Percentiles rank a stretch among this genome's conserved stretches.
These are phyloP conservation scores for Epinotia nisella DNA, from an alignment of 2,888 invertebrate genomes.

Conservation along the genomic window DNA sequence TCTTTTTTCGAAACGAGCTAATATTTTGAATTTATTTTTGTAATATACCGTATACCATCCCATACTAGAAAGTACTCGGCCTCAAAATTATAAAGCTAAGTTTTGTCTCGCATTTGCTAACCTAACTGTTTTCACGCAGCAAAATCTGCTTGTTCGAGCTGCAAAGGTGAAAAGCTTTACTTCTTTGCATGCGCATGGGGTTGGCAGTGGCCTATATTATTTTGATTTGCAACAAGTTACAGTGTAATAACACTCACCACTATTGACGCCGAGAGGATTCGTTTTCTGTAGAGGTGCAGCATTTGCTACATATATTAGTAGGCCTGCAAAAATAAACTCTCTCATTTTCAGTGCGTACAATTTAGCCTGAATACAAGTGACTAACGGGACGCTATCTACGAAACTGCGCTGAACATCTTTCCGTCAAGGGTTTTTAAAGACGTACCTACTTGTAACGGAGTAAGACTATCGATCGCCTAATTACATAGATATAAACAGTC, in stretches of 20 bases:
- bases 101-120: too few species aligned
- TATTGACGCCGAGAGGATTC: constrained; percentile 30
- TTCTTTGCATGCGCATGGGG: too few species aligned
- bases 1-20: too few species aligned
- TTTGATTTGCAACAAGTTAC: too few species aligned
- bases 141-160: too few species aligned
- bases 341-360: constrained; percentile 17
- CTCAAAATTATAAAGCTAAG: too few species aligned
- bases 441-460: constrained; percentile 55
- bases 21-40: too few species aligned
- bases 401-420: constrained; percentile 43
- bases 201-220: too few species aligned
- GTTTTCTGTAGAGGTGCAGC: constrained; percentile 55
- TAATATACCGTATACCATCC: too few species aligned
- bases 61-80: too few species aligned
- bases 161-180: too few species aligned
- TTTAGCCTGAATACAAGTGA: constrained; percentile 19
- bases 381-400: constrained; percentile 30
- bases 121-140: too few species aligned
- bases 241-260: constrained; percentile 32
- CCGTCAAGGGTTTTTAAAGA: constrained; percentile 48
- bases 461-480: constrained; percentile 67
- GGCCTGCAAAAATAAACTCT: constrained; percentile 23
- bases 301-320: constrained; percentile 48
- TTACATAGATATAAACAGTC: constrained; percentile 72